Conservation (phyloP, 2,888 invertebrate genomes). For the Helleia helle region DNA sequence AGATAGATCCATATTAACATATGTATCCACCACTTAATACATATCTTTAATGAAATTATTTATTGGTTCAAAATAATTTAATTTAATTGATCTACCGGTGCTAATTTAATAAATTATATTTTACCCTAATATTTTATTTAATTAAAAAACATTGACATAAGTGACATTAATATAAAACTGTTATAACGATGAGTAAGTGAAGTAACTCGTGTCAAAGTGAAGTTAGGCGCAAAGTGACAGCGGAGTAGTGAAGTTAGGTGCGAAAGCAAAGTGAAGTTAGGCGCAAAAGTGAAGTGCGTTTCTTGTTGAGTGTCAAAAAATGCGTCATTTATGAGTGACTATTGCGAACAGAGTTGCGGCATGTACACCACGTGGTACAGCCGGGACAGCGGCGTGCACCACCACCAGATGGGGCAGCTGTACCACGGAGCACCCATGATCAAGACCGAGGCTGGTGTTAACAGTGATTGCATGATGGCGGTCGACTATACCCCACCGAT, state of each 20-base stretch:
- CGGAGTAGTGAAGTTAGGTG: background rate
- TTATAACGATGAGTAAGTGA: too few relatives aligned
- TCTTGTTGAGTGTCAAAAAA: conserved; percentile 20
- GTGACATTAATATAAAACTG: too few relatives aligned
- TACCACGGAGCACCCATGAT: conserved; percentile 75
- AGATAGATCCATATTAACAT: background rate
- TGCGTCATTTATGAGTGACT: conserved; percentile 63
- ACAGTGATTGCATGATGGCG: conserved; percentile 79
- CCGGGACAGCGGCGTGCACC: conserved; percentile 66
- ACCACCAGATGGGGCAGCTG: conserved; percentile 69
- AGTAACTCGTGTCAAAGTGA: too few relatives aligned
- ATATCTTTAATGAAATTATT: background rate
- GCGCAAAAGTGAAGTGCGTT: background rate
- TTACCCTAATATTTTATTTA: background rate
- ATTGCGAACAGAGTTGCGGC: conserved; percentile 52
- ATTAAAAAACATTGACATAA: too few relatives aligned
- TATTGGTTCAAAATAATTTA: background rate
- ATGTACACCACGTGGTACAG: conserved; percentile 74
- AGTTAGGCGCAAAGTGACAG: background rate
- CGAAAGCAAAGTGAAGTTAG: background rate
- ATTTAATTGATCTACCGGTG: background rate
- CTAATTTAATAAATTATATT: background rate
- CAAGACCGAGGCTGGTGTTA: conserved; percentile 75
- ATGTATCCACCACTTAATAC: background rate
- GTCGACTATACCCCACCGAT: conserved; percentile 77